Conservation (phyloP, 37 sponge, comb jelly and placozoan species). For the Eunapius fragilis region DNA sequence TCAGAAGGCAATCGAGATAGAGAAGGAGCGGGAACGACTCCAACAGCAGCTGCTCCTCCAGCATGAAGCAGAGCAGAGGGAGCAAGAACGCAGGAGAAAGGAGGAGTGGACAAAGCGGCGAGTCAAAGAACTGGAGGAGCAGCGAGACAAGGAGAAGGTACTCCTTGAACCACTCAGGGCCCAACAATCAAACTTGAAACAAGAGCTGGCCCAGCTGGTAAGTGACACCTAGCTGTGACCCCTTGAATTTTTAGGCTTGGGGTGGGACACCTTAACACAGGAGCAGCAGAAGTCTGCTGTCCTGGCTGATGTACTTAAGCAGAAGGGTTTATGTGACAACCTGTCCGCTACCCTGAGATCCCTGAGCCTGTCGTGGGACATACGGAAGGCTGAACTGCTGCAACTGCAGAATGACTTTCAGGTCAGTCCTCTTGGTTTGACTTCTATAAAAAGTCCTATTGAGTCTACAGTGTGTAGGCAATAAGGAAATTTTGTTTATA, state of each 20-base stretch:
- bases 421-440: too few species aligned
- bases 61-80: conserved; percentile 64
- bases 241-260: too few species aligned
- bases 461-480: too few species aligned
- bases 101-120: conserved; percentile 68
- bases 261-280: too few species aligned
- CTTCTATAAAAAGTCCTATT: too few species aligned
- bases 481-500: too few species aligned
- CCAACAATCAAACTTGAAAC: conserved; percentile 36
- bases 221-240: too few species aligned
- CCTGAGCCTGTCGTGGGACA: conserved; percentile 37
- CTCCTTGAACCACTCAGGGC: conserved; percentile 15
- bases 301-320: conserved; percentile 14
- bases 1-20: conserved; percentile 58
- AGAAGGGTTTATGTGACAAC: conserved; percentile 7
- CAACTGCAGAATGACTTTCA: conserved; percentile 42
- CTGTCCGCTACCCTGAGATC: conserved; percentile 4
- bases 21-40: conserved; percentile 52
- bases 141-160: conserved; percentile 52
- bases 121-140: conserved; percentile 46
- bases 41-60: conserved; percentile 46
- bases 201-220: conserved; percentile 29
- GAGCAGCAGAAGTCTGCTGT: conserved; percentile 28
- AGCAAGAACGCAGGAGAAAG: conserved; percentile 56
- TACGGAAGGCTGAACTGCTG: conserved; percentile 35